Percentiles rank a stretch among this genome's conserved stretches.
Evolutionary conservation across 2,888 invertebrate species (phyloP).

Genomic region (Mimachlamys varia): DNA sequence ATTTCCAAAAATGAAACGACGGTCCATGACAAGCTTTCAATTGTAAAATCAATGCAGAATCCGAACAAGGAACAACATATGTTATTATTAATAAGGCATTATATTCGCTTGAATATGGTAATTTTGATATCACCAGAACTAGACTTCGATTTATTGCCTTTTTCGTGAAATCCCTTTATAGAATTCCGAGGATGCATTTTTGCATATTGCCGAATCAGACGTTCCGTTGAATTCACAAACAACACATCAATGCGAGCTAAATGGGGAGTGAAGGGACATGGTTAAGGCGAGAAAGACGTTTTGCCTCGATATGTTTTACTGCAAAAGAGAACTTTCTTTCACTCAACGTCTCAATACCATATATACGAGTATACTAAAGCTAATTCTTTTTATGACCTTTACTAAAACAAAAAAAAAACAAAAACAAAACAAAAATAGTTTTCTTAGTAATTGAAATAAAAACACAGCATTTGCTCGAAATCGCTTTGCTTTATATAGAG

Average conservation of each 20-base stretch:
- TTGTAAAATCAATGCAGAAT: constrained; percentile 25
- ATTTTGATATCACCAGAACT: constrained; percentile 23
- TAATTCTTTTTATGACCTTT: no score
- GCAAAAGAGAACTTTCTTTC: background rate
- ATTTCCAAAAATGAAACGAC: constrained; percentile 28
- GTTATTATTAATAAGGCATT: constrained; percentile 31
- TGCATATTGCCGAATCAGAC: constrained; percentile 22
- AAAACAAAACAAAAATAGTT: no score
- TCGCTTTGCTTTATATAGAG: no score
- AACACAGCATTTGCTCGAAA: no score
- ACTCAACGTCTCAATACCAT: no score
- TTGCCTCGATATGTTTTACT: background rate
- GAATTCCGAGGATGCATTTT: background rate
- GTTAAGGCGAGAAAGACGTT: background rate
- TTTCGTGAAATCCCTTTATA: constrained; percentile 31
- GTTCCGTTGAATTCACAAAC: background rate
- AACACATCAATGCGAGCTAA: background rate
- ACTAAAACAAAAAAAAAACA: no score
- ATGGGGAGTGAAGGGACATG: background rate
- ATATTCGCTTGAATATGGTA: constrained; percentile 34
- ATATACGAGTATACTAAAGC: no score
- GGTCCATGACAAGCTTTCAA: constrained; percentile 31
- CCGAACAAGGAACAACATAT: background rate
- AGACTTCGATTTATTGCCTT: constrained; percentile 29
- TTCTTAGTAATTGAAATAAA: no score